Conservation (phyloP, 2,797 vertebrate species). For the Merluccius polli region DNA sequence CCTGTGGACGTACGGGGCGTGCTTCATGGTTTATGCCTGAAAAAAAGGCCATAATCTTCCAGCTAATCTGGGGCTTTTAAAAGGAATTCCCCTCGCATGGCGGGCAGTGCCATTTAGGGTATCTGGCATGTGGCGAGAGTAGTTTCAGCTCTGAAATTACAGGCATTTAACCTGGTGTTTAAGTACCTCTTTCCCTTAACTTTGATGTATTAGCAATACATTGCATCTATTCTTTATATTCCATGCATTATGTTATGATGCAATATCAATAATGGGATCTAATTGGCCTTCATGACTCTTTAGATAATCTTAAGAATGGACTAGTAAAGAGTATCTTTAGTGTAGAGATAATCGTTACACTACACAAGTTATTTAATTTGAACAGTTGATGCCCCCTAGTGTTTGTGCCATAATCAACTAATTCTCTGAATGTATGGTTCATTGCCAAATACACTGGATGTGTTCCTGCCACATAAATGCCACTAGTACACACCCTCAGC, state of each 20-base stretch:
- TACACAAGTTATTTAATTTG: not conserved
- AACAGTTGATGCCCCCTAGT: conserved; percentile 50
- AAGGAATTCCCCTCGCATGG: conserved; percentile 59
- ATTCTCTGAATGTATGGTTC: not conserved
- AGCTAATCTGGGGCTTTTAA: conserved; percentile 58
- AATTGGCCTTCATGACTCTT: not conserved
- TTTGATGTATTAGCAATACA: not conserved
- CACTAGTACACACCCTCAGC: no score
- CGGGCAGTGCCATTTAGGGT: conserved; percentile 15
- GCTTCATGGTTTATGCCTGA: conserved; percentile 64
- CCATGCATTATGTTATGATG: not conserved
- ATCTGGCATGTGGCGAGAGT: not conserved
- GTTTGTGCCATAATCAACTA: conserved; percentile 21
- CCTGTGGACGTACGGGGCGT: conserved; percentile 57
- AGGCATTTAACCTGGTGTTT: conserved; percentile 5
- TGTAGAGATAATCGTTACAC: not conserved
- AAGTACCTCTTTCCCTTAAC: not conserved
- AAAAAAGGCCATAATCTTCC: conserved; percentile 62
- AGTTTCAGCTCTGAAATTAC: conserved; percentile 17
- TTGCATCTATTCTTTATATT: not conserved
- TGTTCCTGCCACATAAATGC: no score
- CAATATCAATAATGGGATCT: not conserved
- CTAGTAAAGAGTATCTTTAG: not conserved
- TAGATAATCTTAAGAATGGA: not conserved
- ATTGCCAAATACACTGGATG: no score